Conservation (phyloP, 2,888 invertebrate species). For the Anticlea derivata region DNA sequence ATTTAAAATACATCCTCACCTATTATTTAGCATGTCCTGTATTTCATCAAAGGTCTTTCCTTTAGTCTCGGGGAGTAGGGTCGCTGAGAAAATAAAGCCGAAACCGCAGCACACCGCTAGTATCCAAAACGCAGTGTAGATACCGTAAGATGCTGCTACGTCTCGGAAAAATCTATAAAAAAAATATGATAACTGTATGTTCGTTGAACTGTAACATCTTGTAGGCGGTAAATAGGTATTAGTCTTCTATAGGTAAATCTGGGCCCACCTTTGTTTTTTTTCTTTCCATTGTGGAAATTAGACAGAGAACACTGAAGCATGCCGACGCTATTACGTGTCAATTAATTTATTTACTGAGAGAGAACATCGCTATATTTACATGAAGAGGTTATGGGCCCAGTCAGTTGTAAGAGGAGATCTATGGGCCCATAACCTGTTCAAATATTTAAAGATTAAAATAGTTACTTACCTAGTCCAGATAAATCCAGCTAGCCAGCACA, state of each 20-base stretch:
- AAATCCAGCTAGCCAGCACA: constrained; percentile 91
- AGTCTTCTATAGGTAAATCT: no score
- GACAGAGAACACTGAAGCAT: no score
- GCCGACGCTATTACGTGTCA: no score
- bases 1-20: constrained; percentile 14
- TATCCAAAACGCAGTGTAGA: constrained; percentile 86
- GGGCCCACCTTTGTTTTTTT: no score
- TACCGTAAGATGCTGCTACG: constrained; percentile 78
- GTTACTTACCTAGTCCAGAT: constrained; percentile 86
- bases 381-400: no score
- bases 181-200: neutral
- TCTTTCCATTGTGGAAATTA: no score
- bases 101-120: constrained; percentile 85
- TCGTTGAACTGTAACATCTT: no score
- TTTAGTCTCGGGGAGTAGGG: constrained; percentile 87
- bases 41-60: constrained; percentile 88
- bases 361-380: no score
- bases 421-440: neutral
- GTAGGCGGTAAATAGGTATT: no score
- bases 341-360: no score
- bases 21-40: constrained; percentile 83
- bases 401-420: no score
- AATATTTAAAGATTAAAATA: neutral
- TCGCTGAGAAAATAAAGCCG: constrained; percentile 84
- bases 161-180: constrained; percentile 83